Evolutionary conservation across 37 sponge, comb jelly and placozoan species (phyloP), one percentile per base, ranked within the genome.

Genomic region (Theonella swinhoei): DNA sequence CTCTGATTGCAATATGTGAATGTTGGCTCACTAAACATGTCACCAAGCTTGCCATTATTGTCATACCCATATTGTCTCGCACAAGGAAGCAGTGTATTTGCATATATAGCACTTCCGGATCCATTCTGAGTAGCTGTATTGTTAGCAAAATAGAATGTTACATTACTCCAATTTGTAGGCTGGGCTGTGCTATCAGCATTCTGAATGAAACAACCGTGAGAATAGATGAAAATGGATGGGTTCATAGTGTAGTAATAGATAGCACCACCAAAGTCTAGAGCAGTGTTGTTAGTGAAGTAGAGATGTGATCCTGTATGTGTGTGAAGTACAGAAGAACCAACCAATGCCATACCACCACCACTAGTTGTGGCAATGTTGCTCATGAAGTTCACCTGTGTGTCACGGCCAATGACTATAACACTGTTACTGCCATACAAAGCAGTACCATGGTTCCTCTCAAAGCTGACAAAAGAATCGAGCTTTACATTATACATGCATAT

Each of bases 241-340:
- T 70, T 39, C 9, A 11, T 5, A 36, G 39, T 11, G 5, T 30
- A 39, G n/a, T 14, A 25, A 28, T 68, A 80, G 68, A 80, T 80
- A 9, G 80, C 80, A 29, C 80, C 80, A 40, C 80, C 80, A 39
- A 65, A 39, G 2, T 80, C 80, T 41, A 24, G 38, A n/a, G 80
- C 80, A 38, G 20, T 68, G 31, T 80, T 80, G 30, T 68, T 35
- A 40, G 3, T 25, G 28, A 80, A 80, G 2, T 29, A 3, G 40
- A 80, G 40, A 4, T 67, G 7, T 25, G 70, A 36, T 9, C 32
- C 25, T 20, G 24, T 41, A 23, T 24, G 24, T 2, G 40, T 40
- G 5, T 26, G 41, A 8, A 80, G 40, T 9, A 8, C 8, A 4
- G 80, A 42, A 65, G 24, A 39, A 41, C 40, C 67, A 28, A 66